Base-by-base conservation (phyloP, 2,113 vertebrate species). In the Australoheros scitulus region DNA sequence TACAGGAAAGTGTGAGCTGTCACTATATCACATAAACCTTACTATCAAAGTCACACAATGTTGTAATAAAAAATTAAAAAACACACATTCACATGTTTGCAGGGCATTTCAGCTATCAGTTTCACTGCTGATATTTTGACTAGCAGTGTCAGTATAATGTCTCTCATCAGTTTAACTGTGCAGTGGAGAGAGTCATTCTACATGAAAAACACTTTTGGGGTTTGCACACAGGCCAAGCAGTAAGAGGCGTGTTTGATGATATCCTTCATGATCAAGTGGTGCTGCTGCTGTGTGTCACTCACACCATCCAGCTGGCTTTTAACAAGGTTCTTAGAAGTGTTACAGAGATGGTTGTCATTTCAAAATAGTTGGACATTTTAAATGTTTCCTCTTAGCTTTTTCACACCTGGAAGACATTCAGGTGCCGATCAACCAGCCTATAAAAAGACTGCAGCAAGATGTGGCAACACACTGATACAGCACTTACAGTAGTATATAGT, bases 101-200 rank as follows among this genome's bases (percentile, higher is more conserved):
- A 6, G 17, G 26, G 68, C 47, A 52, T 72, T 72, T 72, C 47
- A 72, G 68, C 47, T 47, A 72, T 34, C 68, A 55, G 26, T 6
- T 72, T 55, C 47, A n/a, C 24, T 52, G 13, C 32, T n/a, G 26
- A 55, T 72, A 26, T 72, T 72, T 47, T 52, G 68, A 55, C 68
- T 72, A 32, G 47, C 47, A 72, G 26, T 72, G 68, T n/a, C 68
- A 72, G 68, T 72, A 55, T 55, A 55, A 72, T 72, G 68, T 34
- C 68, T 52, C 47, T 55, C 47, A 32, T 72, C 47, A 32, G 68
- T 55, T 70, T 52, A 13, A 52, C 65, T 72, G 68, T 52, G 24
- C 18, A 72, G 26, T 55, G 26, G 43, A 72, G 43, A 50, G 47
- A 29, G 68, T 5, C 47, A 11, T 52, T 72, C 43, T 2, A 55